These are phyloP conservation scores for Drosophila lacteicornis DNA, from an alignment of 1,140 invertebrate genomes.

Conservation along the genomic window DNA sequence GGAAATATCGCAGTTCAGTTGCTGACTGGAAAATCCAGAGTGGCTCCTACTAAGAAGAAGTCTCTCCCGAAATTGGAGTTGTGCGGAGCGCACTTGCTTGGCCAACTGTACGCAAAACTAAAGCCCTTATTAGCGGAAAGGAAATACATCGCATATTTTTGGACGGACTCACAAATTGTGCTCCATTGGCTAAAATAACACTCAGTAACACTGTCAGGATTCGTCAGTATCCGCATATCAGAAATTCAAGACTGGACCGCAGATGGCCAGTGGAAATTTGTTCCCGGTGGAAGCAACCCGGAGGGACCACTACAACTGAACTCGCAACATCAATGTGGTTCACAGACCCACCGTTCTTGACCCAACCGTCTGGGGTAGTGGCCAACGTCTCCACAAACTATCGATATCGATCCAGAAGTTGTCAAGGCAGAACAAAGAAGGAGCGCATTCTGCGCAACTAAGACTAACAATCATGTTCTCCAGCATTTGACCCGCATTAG, in stretches of 20 bases:
- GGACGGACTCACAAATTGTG: slow-evolving; percentile 9
- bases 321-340: slow-evolving; percentile 8
- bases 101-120: not conserved
- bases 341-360: slow-evolving; percentile 5
- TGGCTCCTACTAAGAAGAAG: no score
- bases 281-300: not conserved
- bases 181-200: slow-evolving; percentile 24
- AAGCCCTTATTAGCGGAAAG: not conserved
- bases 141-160: not conserved
- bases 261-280: slow-evolving; percentile 3
- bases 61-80: no score
- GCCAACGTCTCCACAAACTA: not conserved
- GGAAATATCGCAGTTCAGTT: not conserved
- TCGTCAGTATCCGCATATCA: slow-evolving; percentile 6
- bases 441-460: not conserved
- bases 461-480: not conserved
- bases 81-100: not conserved
- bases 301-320: slow-evolving; percentile 1
- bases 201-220: slow-evolving; percentile 1
- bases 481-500: not conserved
- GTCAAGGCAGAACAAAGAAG: not conserved
- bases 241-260: slow-evolving; percentile 12
- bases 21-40: no score
- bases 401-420: not conserved
- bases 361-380: slow-evolving; percentile 31